Percentiles rank a stretch among this genome's conserved stretches.
phyloP scores from a whole-genome alignment of 2,797 vertebrate genomes.

The Aldrovandia affinis region DNA sequence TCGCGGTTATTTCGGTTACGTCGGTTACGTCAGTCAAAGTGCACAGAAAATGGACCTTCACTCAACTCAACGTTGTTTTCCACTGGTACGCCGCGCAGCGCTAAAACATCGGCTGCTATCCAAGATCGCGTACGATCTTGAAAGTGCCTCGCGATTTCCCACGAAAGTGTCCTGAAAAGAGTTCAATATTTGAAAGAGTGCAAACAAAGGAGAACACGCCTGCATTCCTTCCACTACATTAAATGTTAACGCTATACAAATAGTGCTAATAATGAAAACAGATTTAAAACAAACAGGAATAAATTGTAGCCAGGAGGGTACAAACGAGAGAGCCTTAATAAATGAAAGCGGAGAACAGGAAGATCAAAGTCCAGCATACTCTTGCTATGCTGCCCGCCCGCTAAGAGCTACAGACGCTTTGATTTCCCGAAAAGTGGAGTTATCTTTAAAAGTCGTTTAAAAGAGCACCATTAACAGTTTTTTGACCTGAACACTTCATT shows the following conservation, averaged over 20 bases:
- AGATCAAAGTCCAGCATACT: constrained; percentile 49
- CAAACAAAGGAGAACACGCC: constrained; percentile 32
- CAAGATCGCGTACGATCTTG: neutral
- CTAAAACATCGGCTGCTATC: neutral
- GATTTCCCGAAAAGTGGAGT: neutral
- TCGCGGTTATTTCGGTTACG: neutral
- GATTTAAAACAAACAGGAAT: constrained; percentile 39
- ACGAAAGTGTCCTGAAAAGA: neutral
- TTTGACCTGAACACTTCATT: constrained; percentile 45
- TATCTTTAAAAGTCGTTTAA: neutral
- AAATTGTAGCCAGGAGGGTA: constrained; percentile 39
- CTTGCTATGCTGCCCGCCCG: constrained; percentile 37
- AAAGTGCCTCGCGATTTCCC: constrained; percentile 9
- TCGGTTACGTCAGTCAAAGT: neutral
- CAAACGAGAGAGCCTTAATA: constrained; percentile 35
- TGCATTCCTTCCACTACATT: constrained; percentile 35
- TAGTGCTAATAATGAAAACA: constrained; percentile 36
- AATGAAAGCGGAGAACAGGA: constrained; percentile 38
- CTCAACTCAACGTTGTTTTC: neutral
- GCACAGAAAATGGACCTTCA: neutral
- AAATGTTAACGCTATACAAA: constrained; percentile 41
- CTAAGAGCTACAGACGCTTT: constrained; percentile 29
- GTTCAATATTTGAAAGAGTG: constrained; percentile 10
- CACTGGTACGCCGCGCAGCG: neutral
- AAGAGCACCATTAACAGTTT: constrained; percentile 31